phyloP scores from a whole-genome alignment of 2,797 vertebrate genomes.

The Pangasius larnaudii region DNA sequence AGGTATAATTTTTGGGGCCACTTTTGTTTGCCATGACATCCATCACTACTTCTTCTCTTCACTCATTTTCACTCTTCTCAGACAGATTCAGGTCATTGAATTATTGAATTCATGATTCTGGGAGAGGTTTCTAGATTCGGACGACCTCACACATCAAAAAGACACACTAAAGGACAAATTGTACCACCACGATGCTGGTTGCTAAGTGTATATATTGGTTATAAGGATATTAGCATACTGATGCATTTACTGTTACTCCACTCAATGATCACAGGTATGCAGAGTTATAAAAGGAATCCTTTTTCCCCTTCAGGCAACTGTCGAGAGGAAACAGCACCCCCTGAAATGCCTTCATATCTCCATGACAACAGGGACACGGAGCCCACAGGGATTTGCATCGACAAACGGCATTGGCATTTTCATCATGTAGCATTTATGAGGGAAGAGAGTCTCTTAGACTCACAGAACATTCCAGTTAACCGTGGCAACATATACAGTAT shows the following conservation, averaged over 20 bases:
- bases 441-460: neutral
- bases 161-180: neutral
- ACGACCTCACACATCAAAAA: neutral
- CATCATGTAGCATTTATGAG: constrained; percentile 3
- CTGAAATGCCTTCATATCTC: constrained; percentile 13
- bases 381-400: constrained; percentile 10
- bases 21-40: neutral
- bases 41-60: neutral
- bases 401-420: constrained; percentile 21
- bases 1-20: neutral
- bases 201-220: neutral
- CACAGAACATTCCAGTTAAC: neutral
- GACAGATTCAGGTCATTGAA: neutral
- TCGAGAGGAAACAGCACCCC: neutral
- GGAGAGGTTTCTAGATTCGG: neutral
- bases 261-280: neutral
- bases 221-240: neutral
- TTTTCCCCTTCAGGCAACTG: neutral
- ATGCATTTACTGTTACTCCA: neutral
- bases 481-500: neutral
- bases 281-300: neutral
- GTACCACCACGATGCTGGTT: neutral
- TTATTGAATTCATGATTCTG: neutral
- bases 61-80: neutral
- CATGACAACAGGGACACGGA: constrained; percentile 17